Evolutionary conservation across 2,888 invertebrate species (phyloP).

Genomic region (Ichneumoninae sp.): DNA sequence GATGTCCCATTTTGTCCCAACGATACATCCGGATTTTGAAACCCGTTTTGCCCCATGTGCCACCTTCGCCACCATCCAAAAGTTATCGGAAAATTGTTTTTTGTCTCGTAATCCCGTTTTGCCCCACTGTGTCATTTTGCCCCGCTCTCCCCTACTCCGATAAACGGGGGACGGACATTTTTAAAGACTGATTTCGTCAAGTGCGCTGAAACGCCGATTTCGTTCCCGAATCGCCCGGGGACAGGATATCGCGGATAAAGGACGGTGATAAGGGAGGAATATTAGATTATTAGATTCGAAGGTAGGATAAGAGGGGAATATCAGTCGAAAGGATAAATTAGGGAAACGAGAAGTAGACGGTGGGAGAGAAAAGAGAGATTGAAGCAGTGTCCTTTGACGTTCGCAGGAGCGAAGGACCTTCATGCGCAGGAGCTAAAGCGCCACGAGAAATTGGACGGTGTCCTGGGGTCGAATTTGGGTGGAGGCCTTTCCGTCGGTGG

Average conservation of each 20-base stretch:
- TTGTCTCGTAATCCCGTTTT: too few species aligned
- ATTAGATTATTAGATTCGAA: constrained; percentile 1
- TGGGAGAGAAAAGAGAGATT: constrained; percentile 64
- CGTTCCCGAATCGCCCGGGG: too few species aligned
- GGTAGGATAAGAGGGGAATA: background rate
- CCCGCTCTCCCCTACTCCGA: too few species aligned
- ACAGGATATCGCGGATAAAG: background rate
- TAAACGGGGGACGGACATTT: background rate
- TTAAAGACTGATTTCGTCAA: background rate
- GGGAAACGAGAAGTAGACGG: constrained; percentile 45
- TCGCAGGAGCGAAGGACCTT: constrained; percentile 90
- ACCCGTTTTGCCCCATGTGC: too few species aligned
- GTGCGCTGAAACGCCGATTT: too few species aligned
- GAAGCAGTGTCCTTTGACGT: constrained; percentile 72
- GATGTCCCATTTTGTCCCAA: too few species aligned
- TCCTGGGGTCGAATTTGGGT: constrained; percentile 83
- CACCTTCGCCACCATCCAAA: too few species aligned
- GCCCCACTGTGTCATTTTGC: too few species aligned
- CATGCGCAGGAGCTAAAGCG: constrained; percentile 90
- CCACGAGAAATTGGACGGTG: constrained; percentile 85
- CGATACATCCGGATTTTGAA: too few species aligned
- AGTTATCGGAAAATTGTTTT: too few species aligned
- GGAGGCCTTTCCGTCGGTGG: constrained; percentile 81
- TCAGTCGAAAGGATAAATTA: background rate
- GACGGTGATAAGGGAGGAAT: constrained; percentile 26